These are phyloP conservation scores for Brachypteracias leptosomus DNA, from an alignment of 2,113 vertebrate species.

Conservation along the genomic window DNA sequence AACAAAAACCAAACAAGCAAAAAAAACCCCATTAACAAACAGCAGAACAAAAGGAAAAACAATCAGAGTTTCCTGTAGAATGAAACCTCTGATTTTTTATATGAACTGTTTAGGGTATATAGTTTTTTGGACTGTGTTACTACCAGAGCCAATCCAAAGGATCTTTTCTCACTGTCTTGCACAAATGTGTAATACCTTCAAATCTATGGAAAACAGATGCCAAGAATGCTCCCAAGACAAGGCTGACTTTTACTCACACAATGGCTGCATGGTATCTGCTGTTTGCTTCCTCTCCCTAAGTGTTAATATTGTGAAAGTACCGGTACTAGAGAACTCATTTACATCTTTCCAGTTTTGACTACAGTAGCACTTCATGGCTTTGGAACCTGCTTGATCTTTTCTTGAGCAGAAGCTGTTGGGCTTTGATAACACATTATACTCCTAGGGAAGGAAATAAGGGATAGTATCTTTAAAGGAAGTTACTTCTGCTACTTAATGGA, in stretches of 20 bases:
- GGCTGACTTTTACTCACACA: not conserved
- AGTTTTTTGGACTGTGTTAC: not conserved
- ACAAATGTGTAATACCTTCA: not conserved
- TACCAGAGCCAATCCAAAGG: not conserved
- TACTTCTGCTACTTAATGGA: slow-evolving; percentile 19
- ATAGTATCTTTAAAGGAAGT: not conserved
- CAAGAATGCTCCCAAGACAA: not conserved
- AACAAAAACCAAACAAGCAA: not conserved
- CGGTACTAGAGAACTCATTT: not conserved
- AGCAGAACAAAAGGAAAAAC: not conserved
- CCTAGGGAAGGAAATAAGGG: not conserved
- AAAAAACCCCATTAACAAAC: not conserved
- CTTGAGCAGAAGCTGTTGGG: not conserved
- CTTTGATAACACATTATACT: not conserved
- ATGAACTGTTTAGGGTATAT: not conserved
- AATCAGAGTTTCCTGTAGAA: not conserved
- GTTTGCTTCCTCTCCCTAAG: not conserved
- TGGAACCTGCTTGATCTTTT: not conserved
- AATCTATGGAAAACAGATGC: not conserved
- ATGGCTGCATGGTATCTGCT: not conserved
- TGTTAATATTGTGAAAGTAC: not conserved
- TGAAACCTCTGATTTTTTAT: not conserved
- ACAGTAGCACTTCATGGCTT: not conserved
- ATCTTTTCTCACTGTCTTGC: not conserved
- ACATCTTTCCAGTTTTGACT: not conserved